phyloP scores from a whole-genome alignment of 2,888 invertebrate species.

The Tribolium freemani region DNA sequence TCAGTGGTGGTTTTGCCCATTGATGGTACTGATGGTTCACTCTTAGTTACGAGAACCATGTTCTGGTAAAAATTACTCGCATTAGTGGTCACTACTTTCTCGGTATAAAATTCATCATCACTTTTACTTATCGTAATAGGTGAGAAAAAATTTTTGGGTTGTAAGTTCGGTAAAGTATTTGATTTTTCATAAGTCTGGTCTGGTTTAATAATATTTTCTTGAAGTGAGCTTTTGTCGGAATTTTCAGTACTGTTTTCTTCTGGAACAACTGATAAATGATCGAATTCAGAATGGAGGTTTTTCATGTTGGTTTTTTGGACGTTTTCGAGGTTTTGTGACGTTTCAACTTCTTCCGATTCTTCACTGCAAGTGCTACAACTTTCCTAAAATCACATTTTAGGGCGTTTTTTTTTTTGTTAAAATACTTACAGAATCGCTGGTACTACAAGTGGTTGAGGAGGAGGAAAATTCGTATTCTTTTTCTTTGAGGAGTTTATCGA shows the following conservation, averaged over 20 bases:
- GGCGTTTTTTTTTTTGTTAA: too few species aligned
- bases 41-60: conserved; percentile 53
- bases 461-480: conserved; percentile 65
- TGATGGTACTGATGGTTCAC: conserved; percentile 33
- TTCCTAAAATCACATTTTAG: conserved; percentile 56
- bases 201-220: conserved; percentile 62
- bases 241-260: conserved; percentile 75
- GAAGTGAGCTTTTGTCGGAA: conserved; percentile 61
- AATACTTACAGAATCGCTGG: conserved; percentile 69
- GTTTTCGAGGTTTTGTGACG: conserved; percentile 67
- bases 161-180: conserved; percentile 49
- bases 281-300: conserved; percentile 72
- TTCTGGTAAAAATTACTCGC: conserved; percentile 57
- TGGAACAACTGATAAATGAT: conserved; percentile 82
- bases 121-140: conserved; percentile 61
- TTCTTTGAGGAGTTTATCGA: conserved; percentile 83
- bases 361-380: conserved; percentile 64
- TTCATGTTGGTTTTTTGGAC: conserved; percentile 68
- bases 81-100: conserved; percentile 54
- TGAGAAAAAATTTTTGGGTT: conserved; percentile 56
- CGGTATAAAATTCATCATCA: conserved; percentile 55
- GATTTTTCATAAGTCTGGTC: conserved; percentile 63
- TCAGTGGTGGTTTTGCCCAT: conserved; percentile 61
- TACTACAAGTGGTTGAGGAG: conserved; percentile 72
- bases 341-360: conserved; percentile 66